Percentiles rank a stretch among this genome's conserved stretches.
phyloP scores from a whole-genome alignment of 2,797 vertebrate genomes.

The Spinus olivaceus region DNA sequence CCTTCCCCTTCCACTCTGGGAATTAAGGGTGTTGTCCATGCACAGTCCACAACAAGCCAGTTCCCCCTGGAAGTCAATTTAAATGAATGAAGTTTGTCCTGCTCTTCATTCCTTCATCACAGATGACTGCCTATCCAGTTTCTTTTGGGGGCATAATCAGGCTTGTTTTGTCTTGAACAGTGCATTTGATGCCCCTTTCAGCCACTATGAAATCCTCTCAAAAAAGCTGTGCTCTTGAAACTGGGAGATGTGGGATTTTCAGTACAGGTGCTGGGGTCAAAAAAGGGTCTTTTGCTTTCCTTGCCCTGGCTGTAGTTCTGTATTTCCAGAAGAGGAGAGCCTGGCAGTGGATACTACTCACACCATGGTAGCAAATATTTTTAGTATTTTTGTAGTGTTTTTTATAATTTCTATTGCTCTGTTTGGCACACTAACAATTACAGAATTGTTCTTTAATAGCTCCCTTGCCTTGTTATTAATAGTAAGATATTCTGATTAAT shows the following conservation, averaged over 20 bases:
- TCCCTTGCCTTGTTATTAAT: background rate
- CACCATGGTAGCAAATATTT: background rate
- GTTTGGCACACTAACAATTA: background rate
- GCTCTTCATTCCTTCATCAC: background rate
- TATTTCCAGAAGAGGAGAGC: background rate
- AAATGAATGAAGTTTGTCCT: background rate
- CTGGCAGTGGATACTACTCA: background rate
- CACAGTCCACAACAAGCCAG: accelerated
- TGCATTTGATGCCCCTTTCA: background rate
- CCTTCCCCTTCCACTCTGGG: background rate
- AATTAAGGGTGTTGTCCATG: background rate
- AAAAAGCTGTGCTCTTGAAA: background rate
- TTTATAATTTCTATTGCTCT: background rate
- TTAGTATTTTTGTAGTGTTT: background rate
- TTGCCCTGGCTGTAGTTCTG: background rate
- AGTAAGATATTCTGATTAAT: background rate
- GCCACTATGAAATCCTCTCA: background rate
- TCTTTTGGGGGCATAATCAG: background rate
- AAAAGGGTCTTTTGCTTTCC: background rate
- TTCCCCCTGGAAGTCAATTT: background rate
- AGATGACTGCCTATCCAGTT: background rate
- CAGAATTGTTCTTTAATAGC: background rate
- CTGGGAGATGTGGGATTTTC: background rate
- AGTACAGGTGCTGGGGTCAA: background rate
- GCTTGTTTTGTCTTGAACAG: background rate